phyloP scores from a whole-genome alignment of 1,140 invertebrate species.

The Drosophila nigrodunni region DNA sequence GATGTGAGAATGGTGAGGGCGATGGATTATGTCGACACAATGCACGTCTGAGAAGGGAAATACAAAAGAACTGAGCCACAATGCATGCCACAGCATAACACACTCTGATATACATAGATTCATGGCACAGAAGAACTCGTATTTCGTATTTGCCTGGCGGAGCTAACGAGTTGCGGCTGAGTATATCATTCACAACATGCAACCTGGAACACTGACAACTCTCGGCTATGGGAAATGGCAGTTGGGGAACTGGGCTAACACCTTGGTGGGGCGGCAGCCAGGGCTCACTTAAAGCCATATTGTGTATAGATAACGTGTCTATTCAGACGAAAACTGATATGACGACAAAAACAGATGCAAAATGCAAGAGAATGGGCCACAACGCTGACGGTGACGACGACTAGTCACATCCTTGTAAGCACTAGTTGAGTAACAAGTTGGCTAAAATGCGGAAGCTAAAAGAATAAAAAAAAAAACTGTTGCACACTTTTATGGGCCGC shows the following conservation, averaged over 20 bases:
- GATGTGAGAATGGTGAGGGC: conserved; percentile 22
- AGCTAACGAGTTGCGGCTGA: conserved; percentile 57
- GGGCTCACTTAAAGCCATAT: conserved; percentile 74
- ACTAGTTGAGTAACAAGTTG: conserved; percentile 70
- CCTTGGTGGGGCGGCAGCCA: conserved; percentile 15
- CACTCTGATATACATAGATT: conserved; percentile 1
- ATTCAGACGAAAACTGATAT: conserved; percentile 80
- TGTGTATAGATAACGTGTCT: conserved; percentile 81
- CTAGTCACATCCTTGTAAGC: conserved; percentile 42
- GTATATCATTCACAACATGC: conserved; percentile 56
- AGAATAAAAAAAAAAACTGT: conserved; percentile 51
- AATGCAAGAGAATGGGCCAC: conserved; percentile 17
- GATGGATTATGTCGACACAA: conserved; percentile 68
- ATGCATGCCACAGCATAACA: conserved; percentile 36
- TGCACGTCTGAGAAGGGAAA: conserved; percentile 53
- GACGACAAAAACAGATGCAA: conserved; percentile 62
- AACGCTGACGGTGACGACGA: conserved; percentile 21
- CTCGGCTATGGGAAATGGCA: background rate
- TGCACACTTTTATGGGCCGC: conserved; percentile 64
- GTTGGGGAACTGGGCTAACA: conserved; percentile 25
- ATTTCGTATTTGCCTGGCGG: conserved; percentile 23
- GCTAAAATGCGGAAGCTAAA: conserved; percentile 61
- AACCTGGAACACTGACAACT: conserved; percentile 13
- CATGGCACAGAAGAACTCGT: background rate
- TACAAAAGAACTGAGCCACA: conserved; percentile 62